These are phyloP conservation scores for Stenolophus ochropezus DNA, from an alignment of 2,888 invertebrate genomes.

Conservation along the genomic window DNA sequence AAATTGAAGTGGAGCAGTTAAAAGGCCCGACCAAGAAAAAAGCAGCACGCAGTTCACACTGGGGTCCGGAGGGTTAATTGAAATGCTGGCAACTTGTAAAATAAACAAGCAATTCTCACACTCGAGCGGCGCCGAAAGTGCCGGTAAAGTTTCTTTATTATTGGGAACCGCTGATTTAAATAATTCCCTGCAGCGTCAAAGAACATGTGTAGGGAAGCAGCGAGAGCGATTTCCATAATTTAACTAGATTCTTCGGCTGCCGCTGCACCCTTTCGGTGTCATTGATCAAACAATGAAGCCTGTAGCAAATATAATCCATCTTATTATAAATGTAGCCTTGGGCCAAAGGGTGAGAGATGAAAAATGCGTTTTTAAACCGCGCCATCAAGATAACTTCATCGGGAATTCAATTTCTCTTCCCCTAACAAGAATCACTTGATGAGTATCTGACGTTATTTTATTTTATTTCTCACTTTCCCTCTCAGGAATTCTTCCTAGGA, in stretches of 20 bases:
- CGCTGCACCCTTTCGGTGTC: constrained; percentile 46
- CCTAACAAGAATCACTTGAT: constrained; percentile 25
- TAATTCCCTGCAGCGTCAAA: constrained; percentile 21
- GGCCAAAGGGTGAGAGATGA: constrained; percentile 48
- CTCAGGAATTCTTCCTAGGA: no score
- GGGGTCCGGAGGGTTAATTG: constrained; percentile 27
- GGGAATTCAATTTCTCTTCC: constrained; percentile 48
- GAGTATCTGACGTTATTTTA: constrained; percentile 27
- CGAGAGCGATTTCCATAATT: constrained; percentile 68
- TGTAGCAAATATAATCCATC: constrained; percentile 56
- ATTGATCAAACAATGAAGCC: constrained; percentile 56
- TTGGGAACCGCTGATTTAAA: constrained; percentile 48
- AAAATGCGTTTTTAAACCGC: constrained; percentile 57
- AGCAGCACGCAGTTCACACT: neutral
- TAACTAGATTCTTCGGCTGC: constrained; percentile 68
- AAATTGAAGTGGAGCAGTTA: neutral
- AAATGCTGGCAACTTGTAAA: constrained; percentile 12
- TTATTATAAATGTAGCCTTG: constrained; percentile 49
- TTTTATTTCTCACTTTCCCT: constrained; percentile 6
- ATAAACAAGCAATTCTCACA: constrained; percentile 29
- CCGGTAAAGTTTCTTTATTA: constrained; percentile 36
- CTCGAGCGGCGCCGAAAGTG: constrained; percentile 8
- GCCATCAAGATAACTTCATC: constrained; percentile 53
- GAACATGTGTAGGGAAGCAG: constrained; percentile 38
- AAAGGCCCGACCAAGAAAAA: neutral